phyloP scores from a whole-genome alignment of 2,888 invertebrate species.

The Sympetrum striolatum region DNA sequence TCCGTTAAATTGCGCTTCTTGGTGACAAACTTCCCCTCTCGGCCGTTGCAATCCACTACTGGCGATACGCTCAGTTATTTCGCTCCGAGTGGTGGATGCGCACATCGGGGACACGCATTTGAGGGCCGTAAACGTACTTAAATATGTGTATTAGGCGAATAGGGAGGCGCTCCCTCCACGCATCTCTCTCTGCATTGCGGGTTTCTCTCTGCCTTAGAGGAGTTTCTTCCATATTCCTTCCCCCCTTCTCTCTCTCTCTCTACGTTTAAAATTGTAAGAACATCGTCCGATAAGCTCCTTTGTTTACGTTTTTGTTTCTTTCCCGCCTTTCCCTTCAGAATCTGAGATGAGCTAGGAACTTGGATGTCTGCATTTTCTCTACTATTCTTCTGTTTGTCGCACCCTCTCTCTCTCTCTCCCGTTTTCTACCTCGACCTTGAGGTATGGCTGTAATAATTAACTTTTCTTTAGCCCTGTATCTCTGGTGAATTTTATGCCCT shows the following conservation, averaged over 20 bases:
- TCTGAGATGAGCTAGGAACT: too few species aligned
- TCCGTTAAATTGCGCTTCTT: too few species aligned
- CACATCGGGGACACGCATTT: background rate
- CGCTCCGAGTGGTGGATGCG: background rate
- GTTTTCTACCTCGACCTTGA: background rate
- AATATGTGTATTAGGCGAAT: background rate
- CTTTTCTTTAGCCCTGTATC: background rate
- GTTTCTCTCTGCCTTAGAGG: background rate
- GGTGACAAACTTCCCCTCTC: background rate
- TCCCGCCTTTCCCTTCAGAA: too few species aligned
- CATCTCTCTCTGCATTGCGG: background rate
- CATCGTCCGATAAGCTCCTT: too few species aligned
- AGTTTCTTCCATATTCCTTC: background rate
- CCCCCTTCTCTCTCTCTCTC: background rate
- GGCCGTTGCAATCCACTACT: background rate
- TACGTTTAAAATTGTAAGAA: too few species aligned
- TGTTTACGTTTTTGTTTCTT: too few species aligned
- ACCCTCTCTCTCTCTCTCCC: background rate
- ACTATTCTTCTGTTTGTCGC: background rate
- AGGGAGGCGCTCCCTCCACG: background rate
- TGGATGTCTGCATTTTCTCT: background rate
- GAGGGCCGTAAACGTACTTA: background rate
- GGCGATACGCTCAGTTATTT: background rate
- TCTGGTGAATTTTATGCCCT: too few species aligned
- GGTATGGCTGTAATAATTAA: background rate